A percentile compares a stretch with the other conserved stretches of the same genome.
Evolutionary conservation across 2,113 vertebrate species (phyloP).

Genomic region (Taurulus bubalis): DNA sequence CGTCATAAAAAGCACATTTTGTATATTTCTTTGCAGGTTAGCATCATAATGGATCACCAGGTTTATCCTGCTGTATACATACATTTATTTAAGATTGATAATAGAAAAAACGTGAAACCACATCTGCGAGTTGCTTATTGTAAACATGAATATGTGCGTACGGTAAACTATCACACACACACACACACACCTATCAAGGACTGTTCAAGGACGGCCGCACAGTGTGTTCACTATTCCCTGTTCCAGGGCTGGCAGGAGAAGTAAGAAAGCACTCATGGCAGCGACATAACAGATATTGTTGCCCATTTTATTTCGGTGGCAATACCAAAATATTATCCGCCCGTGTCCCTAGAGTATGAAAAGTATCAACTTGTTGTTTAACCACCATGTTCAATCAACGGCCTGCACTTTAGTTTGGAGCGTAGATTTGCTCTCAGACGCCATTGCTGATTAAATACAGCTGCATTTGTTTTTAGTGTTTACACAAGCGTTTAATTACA

Average conservation of each 20-base stretch:
- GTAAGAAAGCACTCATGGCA: neutral
- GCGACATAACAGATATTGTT: neutral
- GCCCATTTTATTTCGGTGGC: neutral
- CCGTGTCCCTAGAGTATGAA: neutral
- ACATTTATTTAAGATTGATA: neutral
- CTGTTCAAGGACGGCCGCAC: neutral
- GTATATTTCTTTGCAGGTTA: neutral
- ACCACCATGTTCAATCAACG: neutral
- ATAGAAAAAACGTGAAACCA: neutral
- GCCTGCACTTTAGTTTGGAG: neutral
- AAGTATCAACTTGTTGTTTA: neutral
- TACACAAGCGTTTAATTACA: neutral
- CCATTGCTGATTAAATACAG: neutral
- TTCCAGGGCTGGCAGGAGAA: neutral
- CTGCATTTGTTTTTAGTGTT: neutral
- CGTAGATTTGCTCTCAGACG: neutral
- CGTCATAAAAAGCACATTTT: no score
- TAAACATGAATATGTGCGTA: no score
- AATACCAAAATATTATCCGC: neutral
- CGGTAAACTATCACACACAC: no score
- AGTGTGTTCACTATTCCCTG: neutral
- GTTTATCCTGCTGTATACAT: neutral
- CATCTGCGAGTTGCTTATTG: neutral
- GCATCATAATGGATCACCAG: neutral
- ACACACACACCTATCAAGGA: neutral